A percentile compares a stretch with the other conserved stretches of the same genome.
phyloP scores from a whole-genome alignment of 2,113 vertebrate species.

The Pachycephala philippinensis region DNA sequence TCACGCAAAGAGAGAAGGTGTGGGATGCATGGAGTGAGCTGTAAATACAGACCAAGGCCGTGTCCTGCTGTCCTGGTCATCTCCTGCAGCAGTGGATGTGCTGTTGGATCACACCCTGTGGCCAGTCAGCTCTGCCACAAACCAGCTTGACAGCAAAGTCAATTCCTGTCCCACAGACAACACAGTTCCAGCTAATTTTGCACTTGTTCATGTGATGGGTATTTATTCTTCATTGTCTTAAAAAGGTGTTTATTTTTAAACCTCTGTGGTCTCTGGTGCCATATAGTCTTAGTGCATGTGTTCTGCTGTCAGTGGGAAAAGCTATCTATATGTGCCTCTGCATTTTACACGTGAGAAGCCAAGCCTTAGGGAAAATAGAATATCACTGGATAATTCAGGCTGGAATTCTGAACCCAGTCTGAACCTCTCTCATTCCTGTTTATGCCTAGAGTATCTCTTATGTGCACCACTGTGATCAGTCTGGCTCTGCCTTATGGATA shows the following conservation, averaged over 20 bases:
- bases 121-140: not conserved
- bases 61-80: not conserved
- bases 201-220: not conserved
- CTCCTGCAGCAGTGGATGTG: not conserved
- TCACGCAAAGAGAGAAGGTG: not conserved
- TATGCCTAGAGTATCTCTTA: not conserved
- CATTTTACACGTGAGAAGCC: not conserved
- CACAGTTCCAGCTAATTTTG: not conserved
- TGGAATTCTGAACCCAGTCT: not conserved
- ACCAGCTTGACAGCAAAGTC: not conserved
- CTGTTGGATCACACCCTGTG: not conserved
- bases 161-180: not conserved
- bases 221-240: slow-evolving; percentile 27
- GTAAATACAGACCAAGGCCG: not conserved
- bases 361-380: not conserved
- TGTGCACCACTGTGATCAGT: not conserved
- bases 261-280: not conserved
- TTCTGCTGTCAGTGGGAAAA: not conserved
- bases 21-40: not conserved
- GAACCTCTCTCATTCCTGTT: not conserved
- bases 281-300: not conserved
- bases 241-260: slow-evolving; percentile 31
- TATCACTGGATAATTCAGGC: not conserved
- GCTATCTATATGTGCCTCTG: not conserved
- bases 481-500: not conserved